Evolutionary conservation across 1,140 invertebrate genomes (phyloP).

Genomic region (Drosophila biarmipes): DNA sequence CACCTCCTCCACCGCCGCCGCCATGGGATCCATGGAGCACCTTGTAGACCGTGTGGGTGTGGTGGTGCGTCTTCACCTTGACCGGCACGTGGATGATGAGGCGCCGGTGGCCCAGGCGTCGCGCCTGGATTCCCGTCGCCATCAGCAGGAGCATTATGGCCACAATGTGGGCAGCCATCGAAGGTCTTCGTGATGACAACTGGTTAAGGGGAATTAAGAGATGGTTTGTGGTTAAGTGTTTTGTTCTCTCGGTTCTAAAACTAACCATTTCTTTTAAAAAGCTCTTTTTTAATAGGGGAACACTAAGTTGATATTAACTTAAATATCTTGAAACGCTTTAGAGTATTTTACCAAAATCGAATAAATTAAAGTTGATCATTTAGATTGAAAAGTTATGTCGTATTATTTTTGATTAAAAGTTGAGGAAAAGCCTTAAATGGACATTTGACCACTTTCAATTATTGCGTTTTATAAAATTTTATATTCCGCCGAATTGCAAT

Average conservation of each 20-base stretch:
- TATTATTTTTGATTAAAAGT: too few relatives aligned
- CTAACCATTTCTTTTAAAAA: not conserved
- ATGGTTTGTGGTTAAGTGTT: not conserved
- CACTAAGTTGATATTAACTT: too few relatives aligned
- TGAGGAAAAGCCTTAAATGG: too few relatives aligned
- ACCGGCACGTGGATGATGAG: conserved; percentile 80
- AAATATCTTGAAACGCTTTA: too few relatives aligned
- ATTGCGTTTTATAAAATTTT: too few relatives aligned
- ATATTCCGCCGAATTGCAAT: too few relatives aligned
- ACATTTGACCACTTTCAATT: too few relatives aligned
- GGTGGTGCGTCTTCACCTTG: conserved; percentile 77
- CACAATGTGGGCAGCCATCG: conserved; percentile 33
- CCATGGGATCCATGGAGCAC: conserved; percentile 51
- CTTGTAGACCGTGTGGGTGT: conserved; percentile 79
- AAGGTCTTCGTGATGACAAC: conserved; percentile 8
- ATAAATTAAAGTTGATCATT: too few relatives aligned
- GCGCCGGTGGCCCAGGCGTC: conserved; percentile 61
- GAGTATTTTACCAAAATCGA: too few relatives aligned
- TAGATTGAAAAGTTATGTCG: too few relatives aligned
- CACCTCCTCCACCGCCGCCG: conserved; percentile 38
- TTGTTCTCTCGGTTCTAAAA: not conserved
- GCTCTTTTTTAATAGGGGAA: not conserved
- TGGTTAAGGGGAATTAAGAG: not conserved
- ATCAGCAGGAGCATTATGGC: conserved; percentile 50
- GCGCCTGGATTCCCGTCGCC: conserved; percentile 50